Percentiles rank a stretch among this genome's conserved stretches.
Evolutionary conservation across 1,140 invertebrate species (phyloP).

Genomic region (Mizuhopecten yessoensis): DNA sequence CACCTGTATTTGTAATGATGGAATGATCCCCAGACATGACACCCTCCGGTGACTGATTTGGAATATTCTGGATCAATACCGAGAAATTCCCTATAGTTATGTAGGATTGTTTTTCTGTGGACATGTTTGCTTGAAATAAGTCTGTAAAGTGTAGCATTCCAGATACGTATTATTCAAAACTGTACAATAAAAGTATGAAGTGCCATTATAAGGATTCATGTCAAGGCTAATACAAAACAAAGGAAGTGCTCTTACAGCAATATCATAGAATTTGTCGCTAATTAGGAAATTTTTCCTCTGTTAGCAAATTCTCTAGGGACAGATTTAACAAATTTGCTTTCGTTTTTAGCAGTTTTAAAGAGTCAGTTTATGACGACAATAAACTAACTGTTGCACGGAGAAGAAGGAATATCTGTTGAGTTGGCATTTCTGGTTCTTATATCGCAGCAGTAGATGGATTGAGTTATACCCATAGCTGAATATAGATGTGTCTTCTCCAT

Average conservation of each 20-base stretch:
- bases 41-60: neutral
- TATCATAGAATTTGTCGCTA: neutral
- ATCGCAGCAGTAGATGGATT: neutral
- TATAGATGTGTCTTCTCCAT: neutral
- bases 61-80: conserved; percentile 3
- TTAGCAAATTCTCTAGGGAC: neutral
- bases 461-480: neutral
- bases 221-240: neutral
- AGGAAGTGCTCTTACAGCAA: neutral
- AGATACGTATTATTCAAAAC: neutral
- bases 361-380: neutral
- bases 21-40: neutral
- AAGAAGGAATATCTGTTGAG: neutral
- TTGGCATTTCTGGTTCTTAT: neutral
- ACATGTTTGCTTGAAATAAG: neutral
- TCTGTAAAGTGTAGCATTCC: neutral
- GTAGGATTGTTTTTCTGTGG: neutral
- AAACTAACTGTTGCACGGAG: neutral
- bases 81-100: neutral
- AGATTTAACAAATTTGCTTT: neutral
- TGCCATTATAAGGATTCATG: neutral
- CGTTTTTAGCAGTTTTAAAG: neutral
- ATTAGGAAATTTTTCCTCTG: no score
- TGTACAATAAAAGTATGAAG: neutral
- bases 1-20: neutral